These are phyloP conservation scores for Aphis craccivora DNA, from an alignment of 1,140 invertebrate genomes.

Conservation along the genomic window DNA sequence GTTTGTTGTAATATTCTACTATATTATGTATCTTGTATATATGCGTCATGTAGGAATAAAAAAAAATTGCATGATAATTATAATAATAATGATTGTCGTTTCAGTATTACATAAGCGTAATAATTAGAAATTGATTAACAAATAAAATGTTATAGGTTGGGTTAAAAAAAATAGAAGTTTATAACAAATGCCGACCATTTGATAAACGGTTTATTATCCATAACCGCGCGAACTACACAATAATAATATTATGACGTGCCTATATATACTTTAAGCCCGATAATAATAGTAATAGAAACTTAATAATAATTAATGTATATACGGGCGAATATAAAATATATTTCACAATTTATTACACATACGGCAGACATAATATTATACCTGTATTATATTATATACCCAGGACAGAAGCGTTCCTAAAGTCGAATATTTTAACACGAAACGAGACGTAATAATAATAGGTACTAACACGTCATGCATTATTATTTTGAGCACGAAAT, in stretches of 20 bases:
- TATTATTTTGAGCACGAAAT: slow-evolving; percentile 10
- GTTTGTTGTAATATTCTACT: neutral
- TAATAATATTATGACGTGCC: too few species aligned
- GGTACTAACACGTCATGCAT: neutral
- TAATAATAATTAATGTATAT: slow-evolving; percentile 10
- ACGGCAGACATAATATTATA: too few species aligned
- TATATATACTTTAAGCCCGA: neutral
- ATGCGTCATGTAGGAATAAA: neutral
- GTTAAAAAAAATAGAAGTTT: neutral
- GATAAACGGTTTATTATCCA: neutral
- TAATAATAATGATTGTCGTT: slow-evolving; percentile 14
- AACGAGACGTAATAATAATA: slow-evolving; percentile 21
- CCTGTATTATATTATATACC: too few species aligned
- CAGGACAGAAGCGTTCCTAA: neutral
- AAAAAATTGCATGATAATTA: neutral
- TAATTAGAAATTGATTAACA: slow-evolving; percentile 4
- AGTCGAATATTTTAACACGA: neutral
- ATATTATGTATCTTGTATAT: neutral
- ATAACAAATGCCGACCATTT: neutral
- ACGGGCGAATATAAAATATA: neutral
- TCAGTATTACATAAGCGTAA: neutral
- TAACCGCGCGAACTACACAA: too few species aligned
- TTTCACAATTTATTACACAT: slow-evolving; percentile 1
- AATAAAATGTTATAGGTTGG: neutral
- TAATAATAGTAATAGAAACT: neutral